These are phyloP conservation scores for Sebastiscus tertius DNA, from an alignment of 2,797 vertebrate species.

Conservation along the genomic window DNA sequence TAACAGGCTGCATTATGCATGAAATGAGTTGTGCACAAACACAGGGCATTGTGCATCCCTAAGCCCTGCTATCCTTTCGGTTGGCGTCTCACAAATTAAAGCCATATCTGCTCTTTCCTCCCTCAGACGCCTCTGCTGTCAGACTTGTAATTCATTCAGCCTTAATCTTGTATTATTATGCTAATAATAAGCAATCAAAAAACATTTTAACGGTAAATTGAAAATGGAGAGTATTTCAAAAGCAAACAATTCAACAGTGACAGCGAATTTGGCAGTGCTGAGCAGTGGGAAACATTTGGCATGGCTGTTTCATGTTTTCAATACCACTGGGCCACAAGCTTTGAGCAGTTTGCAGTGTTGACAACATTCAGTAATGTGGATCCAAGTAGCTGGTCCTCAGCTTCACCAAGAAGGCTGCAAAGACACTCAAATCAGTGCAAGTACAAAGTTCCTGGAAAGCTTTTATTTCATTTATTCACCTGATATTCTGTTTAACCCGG, in stretches of 20 bases:
- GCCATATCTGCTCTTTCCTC: constrained; percentile 20
- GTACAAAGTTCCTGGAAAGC: neutral
- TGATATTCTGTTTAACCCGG: neutral
- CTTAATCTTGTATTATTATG: constrained; percentile 62
- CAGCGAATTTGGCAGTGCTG: neutral
- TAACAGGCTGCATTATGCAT: neutral
- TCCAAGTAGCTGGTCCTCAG: neutral
- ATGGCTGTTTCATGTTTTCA: constrained; percentile 2
- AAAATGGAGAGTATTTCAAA: constrained; percentile 39
- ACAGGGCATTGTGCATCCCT: neutral
- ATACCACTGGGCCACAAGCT: neutral
- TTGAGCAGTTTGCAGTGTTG: neutral
- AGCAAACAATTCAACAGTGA: constrained; percentile 14
- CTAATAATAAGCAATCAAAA: constrained; percentile 57
- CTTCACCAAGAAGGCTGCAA: neutral
- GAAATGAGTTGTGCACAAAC: constrained; percentile 16
- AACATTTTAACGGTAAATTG: constrained; percentile 44
- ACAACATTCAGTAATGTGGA: neutral
- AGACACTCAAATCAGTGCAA: neutral
- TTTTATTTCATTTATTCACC: neutral
- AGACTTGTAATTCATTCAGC: constrained; percentile 47
- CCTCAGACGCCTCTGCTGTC: constrained; percentile 42
- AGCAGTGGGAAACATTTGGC: constrained; percentile 1
- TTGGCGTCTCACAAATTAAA: constrained; percentile 21
- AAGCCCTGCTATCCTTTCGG: constrained; percentile 1